A percentile compares a stretch with the other conserved stretches of the same genome.
These are phyloP conservation scores for Abscondita cerata DNA, from an alignment of 2,888 invertebrate genomes.

Conservation along the genomic window DNA sequence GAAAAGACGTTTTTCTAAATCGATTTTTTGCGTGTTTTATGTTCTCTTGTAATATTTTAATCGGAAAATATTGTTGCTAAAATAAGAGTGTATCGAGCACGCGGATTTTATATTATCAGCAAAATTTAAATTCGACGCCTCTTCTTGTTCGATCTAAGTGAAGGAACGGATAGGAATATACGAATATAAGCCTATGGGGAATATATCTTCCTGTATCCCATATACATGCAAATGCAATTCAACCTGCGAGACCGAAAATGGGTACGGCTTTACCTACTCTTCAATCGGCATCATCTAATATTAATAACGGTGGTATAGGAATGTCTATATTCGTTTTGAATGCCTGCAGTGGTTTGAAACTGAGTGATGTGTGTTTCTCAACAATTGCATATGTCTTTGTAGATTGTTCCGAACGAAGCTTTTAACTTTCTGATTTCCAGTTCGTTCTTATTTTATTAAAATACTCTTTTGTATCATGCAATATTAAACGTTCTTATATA, in stretches of 20 bases:
- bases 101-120: conserved; percentile 12
- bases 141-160: conserved; percentile 23
- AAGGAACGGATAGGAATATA: conserved; percentile 30
- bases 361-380: conserved; percentile 31
- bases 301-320: conserved; percentile 45
- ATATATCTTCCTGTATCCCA: conserved; percentile 48
- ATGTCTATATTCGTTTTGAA: conserved; percentile 36
- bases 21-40: neutral
- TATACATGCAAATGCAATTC: conserved; percentile 58
- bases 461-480: neutral
- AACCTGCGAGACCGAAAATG: conserved; percentile 51
- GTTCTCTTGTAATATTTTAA: neutral
- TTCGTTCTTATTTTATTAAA: conserved; percentile 5
- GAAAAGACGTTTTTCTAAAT: neutral
- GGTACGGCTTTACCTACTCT: conserved; percentile 45
- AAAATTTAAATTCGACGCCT: conserved; percentile 28
- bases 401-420: conserved; percentile 2
- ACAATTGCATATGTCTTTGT: conserved; percentile 17
- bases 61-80: conserved; percentile 11
- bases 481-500: neutral
- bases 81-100: conserved; percentile 12
- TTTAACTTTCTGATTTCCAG: neutral
- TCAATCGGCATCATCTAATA: conserved; percentile 50
- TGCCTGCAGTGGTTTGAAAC: conserved; percentile 36
- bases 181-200: conserved; percentile 39